Evolutionary conservation across 1,140 invertebrate genomes (phyloP), one percentile per base, ranked within the genome.

Genomic region (Heliconius himera): DNA sequence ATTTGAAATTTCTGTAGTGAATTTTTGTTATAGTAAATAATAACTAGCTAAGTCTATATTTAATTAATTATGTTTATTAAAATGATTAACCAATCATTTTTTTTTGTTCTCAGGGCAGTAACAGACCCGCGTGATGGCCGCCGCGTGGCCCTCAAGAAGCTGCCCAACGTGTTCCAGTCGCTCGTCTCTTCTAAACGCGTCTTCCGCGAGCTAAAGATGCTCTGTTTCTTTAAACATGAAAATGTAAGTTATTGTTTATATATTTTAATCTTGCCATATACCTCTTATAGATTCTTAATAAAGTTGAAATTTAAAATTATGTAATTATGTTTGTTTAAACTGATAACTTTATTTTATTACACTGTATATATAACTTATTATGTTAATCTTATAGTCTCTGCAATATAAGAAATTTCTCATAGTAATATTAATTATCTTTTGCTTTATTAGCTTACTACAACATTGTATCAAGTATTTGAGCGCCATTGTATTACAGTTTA

Each of bases 161-260:
- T 99, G 96, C 99, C 99, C 84, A 99, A 99, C 96, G 99, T 99
- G 93, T 99, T 99, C 97, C 99, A 99, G 95, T 99, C 99, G 94
- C 96, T 99, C 87, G 98, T 99, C 85, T 99, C 99, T 85, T 98
- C 98, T 91, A 99, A 99, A 95, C 96, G 99, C 89, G 99, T 99
- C 81, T 99, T 99, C 95, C 96, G 99, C 84, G 99, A 99, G 95
- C 96, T 99, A 84, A 98, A 99, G 95, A 99, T 99, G 99, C 96
- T 99, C 56, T 99, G 98, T 95, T 99, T 99, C 95, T 99, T 99
- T 96, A 99, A 99, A 96, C 99, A 99, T 95, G 99, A 99, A 95
- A 99, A 99, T 95, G 99, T 99, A 95, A 98, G 97, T 87, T 60
- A 72, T 13, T 56, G 1, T 16, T 66, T 4, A 66, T 66, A 56